Evolutionary conservation across 2,888 invertebrate genomes (phyloP), one percentile per base, ranked within the genome.

Genomic region (Lochmaea crataegi): DNA sequence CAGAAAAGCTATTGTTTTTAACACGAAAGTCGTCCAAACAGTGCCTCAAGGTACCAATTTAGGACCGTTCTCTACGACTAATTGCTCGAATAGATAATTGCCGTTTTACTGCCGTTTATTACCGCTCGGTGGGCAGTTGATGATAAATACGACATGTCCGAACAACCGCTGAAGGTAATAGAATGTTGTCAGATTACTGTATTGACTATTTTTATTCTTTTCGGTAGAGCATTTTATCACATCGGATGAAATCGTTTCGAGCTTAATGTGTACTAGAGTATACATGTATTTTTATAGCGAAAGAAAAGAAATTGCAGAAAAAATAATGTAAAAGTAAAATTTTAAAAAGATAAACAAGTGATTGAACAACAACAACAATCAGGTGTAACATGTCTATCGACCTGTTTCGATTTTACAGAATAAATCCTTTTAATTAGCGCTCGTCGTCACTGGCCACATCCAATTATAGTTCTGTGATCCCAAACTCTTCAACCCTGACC

Each of bases 11-110:
- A 68, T 68, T 68, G 60, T 68, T 68, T 68, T 60, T 48, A 58
- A 60, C 68, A 60, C 38, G 68, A 68, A 48, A 68, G 68, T 68
- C 60, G 66, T 63, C 12, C 16, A 69, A 38, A 41, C 53, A 51
- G 32, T 41, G 70, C 70, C 70, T 63, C 70, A 70, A 70, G 70
- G 64, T 70, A 57, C 70, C 70, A 64, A 57, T 70, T 61, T 42
- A 65, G 70, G 64, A 56, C 70, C 70, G 65, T 22, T 56, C n/a
- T 38, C n/a, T 70, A 64, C 26, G 32, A 18, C 57, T 70, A 65
- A 70, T 70, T 70, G 60, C 45, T 68, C 58, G 45, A 68, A 26
- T 58, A 56, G 42, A 45, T 68, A 68, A 68, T 48, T 60, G 60
- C 26, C 48, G 48, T 26, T 48, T 42, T n/a, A 67, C 57, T 57